These are phyloP conservation scores for Eulithis testata DNA, from an alignment of 2,888 invertebrate genomes.

Conservation along the genomic window DNA sequence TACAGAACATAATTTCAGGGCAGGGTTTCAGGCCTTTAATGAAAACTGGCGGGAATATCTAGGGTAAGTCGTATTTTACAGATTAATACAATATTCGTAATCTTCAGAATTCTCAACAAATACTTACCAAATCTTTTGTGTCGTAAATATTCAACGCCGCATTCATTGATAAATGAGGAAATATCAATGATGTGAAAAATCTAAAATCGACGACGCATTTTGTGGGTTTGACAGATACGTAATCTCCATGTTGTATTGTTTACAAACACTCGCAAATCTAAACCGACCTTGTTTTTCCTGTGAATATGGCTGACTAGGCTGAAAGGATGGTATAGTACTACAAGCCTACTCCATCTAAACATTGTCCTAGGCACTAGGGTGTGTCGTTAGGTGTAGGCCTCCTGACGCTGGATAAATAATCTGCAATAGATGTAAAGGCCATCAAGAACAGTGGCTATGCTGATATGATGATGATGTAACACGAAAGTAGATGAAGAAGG, in stretches of 20 bases:
- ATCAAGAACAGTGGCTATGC: too few species aligned
- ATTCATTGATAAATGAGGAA: conserved; percentile 10
- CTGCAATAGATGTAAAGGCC: too few species aligned
- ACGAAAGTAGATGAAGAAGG: too few species aligned
- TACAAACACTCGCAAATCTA: conserved; percentile 17
- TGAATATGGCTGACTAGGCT: too few species aligned
- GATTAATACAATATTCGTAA: neutral
- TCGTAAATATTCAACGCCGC: neutral
- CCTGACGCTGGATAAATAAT: too few species aligned
- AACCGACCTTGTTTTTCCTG: too few species aligned
- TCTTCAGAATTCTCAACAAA: neutral
- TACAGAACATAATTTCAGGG: neutral
- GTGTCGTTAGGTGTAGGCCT: too few species aligned
- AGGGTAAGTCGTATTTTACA: neutral
- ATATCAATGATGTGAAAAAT: neutral
- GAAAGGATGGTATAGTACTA: too few species aligned
- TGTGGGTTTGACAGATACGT: conserved; percentile 23
- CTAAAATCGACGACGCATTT: neutral
- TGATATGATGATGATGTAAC: too few species aligned
- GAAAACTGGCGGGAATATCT: conserved; percentile 26
- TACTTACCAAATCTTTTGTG: neutral
- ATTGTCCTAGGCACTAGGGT: too few species aligned
- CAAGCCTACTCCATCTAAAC: too few species aligned
- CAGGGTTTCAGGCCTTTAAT: neutral
- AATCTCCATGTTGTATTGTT: conserved; percentile 25